Conservation (phyloP, 2,113 vertebrate genomes). For the Mormyrus lacerda region DNA sequence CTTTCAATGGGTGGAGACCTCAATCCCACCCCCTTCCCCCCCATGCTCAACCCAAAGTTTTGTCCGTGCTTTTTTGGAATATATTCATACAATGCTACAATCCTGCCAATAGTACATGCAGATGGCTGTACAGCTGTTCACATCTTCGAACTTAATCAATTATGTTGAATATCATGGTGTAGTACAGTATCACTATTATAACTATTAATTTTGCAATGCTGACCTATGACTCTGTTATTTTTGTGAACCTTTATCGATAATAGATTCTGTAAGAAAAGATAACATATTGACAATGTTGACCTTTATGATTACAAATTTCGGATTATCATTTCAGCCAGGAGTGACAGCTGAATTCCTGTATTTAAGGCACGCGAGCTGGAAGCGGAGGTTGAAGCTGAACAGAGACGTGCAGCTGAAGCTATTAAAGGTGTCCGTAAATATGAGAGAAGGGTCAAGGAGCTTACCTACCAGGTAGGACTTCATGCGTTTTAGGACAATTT, state of each 20-base stretch:
- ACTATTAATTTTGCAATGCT: background rate
- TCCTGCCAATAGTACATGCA: background rate
- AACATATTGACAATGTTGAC: background rate
- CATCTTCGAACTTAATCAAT: background rate
- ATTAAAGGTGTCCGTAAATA: conserved; percentile 63
- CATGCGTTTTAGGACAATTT: background rate
- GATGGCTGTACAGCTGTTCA: background rate
- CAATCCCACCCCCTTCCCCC: too few species aligned
- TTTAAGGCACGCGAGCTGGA: conserved; percentile 59
- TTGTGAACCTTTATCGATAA: background rate
- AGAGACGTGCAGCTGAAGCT: conserved; percentile 54
- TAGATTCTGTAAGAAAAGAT: background rate
- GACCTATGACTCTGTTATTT: background rate
- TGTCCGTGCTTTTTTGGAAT: too few species aligned
- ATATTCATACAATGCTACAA: background rate
- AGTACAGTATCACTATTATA: background rate
- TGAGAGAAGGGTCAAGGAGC: conserved; percentile 62
- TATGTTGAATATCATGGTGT: background rate
- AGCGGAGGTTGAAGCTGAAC: conserved; percentile 53
- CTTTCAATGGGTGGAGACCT: too few species aligned
- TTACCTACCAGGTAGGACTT: conserved; percentile 56
- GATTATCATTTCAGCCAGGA: background rate
- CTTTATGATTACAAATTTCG: background rate
- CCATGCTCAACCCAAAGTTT: too few species aligned
- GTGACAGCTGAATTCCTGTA: background rate